phyloP scores from a whole-genome alignment of 2,113 vertebrate genomes.

The Anguilla japonica region DNA sequence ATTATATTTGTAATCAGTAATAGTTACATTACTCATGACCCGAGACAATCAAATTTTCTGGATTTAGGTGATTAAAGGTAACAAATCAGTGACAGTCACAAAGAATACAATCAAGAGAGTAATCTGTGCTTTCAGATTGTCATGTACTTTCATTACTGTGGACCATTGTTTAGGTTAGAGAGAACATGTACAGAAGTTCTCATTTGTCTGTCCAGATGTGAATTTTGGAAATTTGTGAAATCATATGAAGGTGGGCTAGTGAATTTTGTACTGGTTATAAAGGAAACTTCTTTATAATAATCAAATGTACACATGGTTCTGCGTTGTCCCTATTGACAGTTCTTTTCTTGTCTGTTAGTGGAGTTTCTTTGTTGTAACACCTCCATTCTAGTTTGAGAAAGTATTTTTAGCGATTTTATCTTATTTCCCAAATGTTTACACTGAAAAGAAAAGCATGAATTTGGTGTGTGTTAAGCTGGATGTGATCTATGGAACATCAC shows the following conservation, averaged over 20 bases:
- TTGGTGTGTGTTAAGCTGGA: neutral
- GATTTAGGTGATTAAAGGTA: no score
- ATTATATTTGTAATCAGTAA: no score
- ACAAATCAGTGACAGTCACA: neutral
- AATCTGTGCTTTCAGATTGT: neutral
- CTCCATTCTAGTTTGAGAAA: conserved; percentile 3
- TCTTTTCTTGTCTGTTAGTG: neutral
- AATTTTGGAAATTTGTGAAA: neutral
- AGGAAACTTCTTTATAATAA: neutral
- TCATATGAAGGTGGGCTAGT: neutral
- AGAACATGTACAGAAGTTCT: neutral
- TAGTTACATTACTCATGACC: no score
- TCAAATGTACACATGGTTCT: neutral
- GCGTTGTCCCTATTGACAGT: neutral
- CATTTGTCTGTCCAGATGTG: neutral
- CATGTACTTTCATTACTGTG: no score
- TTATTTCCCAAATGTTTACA: neutral
- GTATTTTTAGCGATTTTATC: neutral
- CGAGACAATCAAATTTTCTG: no score
- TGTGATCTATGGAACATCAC: neutral
- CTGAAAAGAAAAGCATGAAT: neutral
- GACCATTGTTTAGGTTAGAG: neutral
- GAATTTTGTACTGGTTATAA: neutral
- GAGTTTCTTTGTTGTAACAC: neutral
- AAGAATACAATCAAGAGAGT: neutral